Evolutionary conservation across 2,888 invertebrate species (phyloP).

Genomic region (Rotaria sp.): DNA sequence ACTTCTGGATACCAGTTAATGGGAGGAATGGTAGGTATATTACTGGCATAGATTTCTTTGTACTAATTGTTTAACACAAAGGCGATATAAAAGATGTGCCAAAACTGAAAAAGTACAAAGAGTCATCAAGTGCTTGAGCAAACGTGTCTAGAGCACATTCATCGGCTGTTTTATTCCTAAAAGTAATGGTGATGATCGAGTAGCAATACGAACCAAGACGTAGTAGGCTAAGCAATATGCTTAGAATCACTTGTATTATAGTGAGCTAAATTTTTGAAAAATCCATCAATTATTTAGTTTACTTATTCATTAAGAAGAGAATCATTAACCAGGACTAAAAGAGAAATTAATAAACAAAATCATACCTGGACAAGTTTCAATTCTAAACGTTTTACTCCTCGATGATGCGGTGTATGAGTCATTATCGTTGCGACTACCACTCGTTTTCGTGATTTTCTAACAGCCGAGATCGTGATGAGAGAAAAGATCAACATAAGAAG

Average conservation of each 20-base stretch:
- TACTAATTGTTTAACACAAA: background rate
- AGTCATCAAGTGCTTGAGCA: background rate
- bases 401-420: background rate
- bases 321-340: too few relatives aligned
- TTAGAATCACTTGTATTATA: background rate
- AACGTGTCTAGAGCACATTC: background rate
- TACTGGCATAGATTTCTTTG: background rate
- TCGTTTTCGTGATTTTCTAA: background rate
- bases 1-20: background rate
- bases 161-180: background rate
- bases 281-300: background rate
- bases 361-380: background rate
- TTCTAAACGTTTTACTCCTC: background rate
- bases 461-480: background rate
- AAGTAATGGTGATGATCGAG: background rate
- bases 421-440: background rate
- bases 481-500: background rate
- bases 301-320: background rate
- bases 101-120: conserved; percentile 6
- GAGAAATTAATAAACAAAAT: background rate
- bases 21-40: too few relatives aligned
- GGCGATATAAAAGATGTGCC: background rate
- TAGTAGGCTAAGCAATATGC: background rate
- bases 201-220: background rate
- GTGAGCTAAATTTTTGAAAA: background rate